Evolutionary conservation across 2,113 vertebrate species (phyloP), one percentile per base, ranked within the genome.

Genomic region (Thalassarche chlororhynchos): DNA sequence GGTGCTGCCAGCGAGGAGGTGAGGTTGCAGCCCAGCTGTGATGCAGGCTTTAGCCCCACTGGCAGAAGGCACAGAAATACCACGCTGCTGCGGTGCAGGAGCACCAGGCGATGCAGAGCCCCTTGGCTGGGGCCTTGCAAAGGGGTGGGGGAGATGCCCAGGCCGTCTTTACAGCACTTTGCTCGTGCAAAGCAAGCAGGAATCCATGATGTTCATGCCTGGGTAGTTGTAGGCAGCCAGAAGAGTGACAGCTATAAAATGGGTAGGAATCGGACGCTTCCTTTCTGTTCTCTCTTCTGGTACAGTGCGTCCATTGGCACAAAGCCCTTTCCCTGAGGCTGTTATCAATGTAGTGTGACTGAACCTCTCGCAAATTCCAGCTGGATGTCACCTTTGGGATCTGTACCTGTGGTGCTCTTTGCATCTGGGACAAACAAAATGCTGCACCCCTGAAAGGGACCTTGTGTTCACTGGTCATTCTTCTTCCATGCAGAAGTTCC

Each of bases 241-340:
- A 85, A 40, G 34, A 77, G 24, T 4, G 25, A 68, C 3, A 5
- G 21, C 36, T 57, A 1, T 28, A 20, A 70, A 32, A 15, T 6
- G 13, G 1, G 8, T 17, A 55, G 18, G 46, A 88, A 78, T 29
- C 0, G 0, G 40, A 34, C 4, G 2, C 20, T 88, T 61, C 55
- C 32, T 83, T 88, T 36, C 29, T 32, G 9, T 28, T 68, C 40
- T 62, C n/a, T 65, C 44, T 80, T 60, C 69, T 47, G 44, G 23
- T 72, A 24, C 34, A 14, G 57, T 8, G 17, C 1, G 0, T 47
- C 58, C 16, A 2, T 46, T 79, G 65, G 65, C 19, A 85, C 42
- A 60, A 71, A 76, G 25, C n/a, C 52, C 55, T 55, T 78, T 68
- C 34, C 57, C 47, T 57, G 74, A 46, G 32, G 34, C 19, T 38